Base-by-base conservation (phyloP, 2,113 vertebrate genomes). In the Gopherus evgoodei region DNA sequence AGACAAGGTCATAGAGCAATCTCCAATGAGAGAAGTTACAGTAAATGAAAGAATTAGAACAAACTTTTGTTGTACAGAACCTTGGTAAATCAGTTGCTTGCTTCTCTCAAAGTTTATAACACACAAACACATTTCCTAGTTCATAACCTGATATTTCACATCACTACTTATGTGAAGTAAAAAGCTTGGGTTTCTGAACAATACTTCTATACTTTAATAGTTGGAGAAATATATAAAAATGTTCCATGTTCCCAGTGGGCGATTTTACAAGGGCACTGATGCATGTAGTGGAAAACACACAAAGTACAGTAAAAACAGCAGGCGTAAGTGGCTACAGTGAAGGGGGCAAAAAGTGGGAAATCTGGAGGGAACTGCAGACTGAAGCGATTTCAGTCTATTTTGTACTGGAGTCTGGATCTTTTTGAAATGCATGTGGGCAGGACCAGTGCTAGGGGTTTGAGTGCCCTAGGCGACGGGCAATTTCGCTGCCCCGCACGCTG, bases 11-110 rank as follows among this genome's bases (percentile, higher is more conserved):
- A 59, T 65, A 89, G 50, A 85, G 81, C 87, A 56, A 22, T 31
- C 10, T 81, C n/a, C 52, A 0, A 56, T 89, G 72, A 76, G 21
- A 76, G 38, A 25, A 25, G 72, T 76, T 31, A 76, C 87, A 52
- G 25, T 49, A 86, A 56, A 81, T 31, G 24, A 54, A 59, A 57
- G 65, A 6, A 78, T 56, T 72, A 59, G 16, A 81, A 90, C n/a
- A 4, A 83, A 27, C n/a, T 13, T 53, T 81, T 81, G 3, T 83
- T 83, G 42, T 44, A 57, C 35, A 11, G 57, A 27, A 3, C 7
- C 53, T 65, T 83, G 87, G 9, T 47, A 76, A 86, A 87, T 86
- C 81, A 42, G 12, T 88, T 87, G n/a, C 81, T 94, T 96, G 75
- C 17, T 25, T 47, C 89, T 27, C 13, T 50, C 84, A 31, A 90